Percentiles rank a stretch among this genome's conserved stretches.
Conservation (phyloP, 92 coral and sea anemone genomes). For the Epizoanthus fatuus region DNA sequence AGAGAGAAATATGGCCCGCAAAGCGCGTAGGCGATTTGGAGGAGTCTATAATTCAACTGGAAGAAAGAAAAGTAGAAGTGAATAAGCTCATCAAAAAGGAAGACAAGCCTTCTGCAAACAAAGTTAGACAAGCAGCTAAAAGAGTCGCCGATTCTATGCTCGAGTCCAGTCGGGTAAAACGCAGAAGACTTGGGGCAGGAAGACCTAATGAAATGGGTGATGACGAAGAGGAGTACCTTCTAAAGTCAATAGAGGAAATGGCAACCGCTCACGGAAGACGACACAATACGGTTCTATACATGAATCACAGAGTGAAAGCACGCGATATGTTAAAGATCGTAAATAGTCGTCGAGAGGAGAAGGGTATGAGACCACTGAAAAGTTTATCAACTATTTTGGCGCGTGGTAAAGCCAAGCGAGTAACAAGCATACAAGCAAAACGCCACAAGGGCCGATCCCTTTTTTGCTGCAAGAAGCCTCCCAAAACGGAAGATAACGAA, state of each 20-base stretch:
- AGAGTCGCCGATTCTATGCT: conserved; percentile 55
- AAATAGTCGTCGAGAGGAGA: conserved; percentile 56
- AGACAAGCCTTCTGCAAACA: conserved; percentile 45
- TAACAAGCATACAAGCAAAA: conserved; percentile 73
- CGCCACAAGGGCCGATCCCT: conserved; percentile 65
- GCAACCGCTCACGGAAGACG: conserved; percentile 75
- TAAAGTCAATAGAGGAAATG: conserved; percentile 63
- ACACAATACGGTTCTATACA: conserved; percentile 70
- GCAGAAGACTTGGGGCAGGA: conserved; percentile 68
- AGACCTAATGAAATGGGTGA: conserved; percentile 62
- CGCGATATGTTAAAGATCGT: conserved; percentile 68
- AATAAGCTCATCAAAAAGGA: conserved; percentile 47
- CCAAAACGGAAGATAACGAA: conserved; percentile 66
- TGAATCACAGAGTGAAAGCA: conserved; percentile 69
- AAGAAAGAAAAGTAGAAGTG: conserved; percentile 46
- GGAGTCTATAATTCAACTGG: conserved; percentile 41
- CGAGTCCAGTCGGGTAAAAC: conserved; percentile 56
- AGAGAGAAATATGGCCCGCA: conserved; percentile 35
- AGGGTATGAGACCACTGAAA: conserved; percentile 50
- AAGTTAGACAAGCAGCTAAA: conserved; percentile 67
- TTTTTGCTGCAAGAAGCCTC: conserved; percentile 75
- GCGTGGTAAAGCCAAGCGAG: conserved; percentile 66
- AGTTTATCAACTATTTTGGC: conserved; percentile 62
- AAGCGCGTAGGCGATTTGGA: conserved; percentile 52
- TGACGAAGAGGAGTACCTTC: conserved; percentile 65